phyloP scores from a whole-genome alignment of 2,113 vertebrate species.

The human region DNA sequence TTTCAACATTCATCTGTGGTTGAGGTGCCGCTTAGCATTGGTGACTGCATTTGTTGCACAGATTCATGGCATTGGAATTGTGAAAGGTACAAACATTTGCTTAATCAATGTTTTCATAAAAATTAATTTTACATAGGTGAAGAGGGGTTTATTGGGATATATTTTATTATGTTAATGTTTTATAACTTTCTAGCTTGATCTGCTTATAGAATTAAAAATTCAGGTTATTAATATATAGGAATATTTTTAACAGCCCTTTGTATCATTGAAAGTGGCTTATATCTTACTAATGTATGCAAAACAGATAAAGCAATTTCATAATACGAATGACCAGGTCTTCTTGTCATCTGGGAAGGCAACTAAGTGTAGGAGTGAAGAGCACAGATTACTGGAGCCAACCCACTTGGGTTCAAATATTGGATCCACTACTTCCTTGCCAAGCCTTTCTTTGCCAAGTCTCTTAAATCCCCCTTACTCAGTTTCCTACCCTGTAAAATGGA shows the following conservation, averaged over 20 bases:
- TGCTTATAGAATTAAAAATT: constrained; percentile 36
- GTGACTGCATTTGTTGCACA: constrained; percentile 84
- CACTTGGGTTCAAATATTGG: not conserved
- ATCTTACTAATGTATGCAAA: not conserved
- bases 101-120: not conserved
- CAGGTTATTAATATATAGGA: not conserved
- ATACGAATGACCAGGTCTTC: not conserved
- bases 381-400: not conserved
- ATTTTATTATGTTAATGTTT: constrained; percentile 7
- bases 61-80: constrained; percentile 72
- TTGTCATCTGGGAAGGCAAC: not conserved
- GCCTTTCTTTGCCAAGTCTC: not conserved
- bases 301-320: not conserved
- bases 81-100: constrained; percentile 80
- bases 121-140: not conserved
- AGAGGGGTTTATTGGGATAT: not conserved
- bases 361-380: not conserved
- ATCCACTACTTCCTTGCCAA: not conserved
- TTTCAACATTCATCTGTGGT: constrained; percentile 87
- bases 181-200: constrained; percentile 2
- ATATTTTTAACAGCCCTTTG: not conserved
- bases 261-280: not conserved
- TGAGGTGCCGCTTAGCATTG: constrained; percentile 87
- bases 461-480: not conserved
- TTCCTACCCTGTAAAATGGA: not conserved